Evolutionary conservation across 2,888 invertebrate species (phyloP).

Genomic region (Latheticus oryzae): DNA sequence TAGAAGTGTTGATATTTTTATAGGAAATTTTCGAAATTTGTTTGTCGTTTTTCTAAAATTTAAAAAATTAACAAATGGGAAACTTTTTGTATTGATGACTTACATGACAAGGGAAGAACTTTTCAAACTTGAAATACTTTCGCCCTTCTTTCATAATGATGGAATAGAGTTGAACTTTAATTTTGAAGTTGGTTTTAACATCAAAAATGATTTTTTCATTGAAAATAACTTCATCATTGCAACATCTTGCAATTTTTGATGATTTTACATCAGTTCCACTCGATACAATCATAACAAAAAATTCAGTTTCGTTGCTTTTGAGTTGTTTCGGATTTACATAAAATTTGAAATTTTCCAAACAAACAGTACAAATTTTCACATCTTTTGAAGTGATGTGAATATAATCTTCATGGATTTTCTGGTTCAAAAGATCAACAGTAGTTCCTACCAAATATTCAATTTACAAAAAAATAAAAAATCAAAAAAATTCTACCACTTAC

Average conservation of each 20-base stretch:
- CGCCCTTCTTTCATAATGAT: neutral
- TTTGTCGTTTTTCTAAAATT: conserved; percentile 3
- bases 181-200: conserved; percentile 5
- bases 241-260: conserved; percentile 15
- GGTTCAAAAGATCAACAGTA: conserved; percentile 6
- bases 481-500: conserved; percentile 46
- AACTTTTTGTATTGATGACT: neutral
- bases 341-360: conserved; percentile 9
- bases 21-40: conserved; percentile 25
- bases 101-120: neutral
- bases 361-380: conserved; percentile 7
- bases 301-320: conserved; percentile 9
- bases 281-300: conserved; percentile 13
- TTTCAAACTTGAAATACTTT: neutral
- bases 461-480: neutral
- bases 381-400: neutral
- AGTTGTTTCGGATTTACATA: neutral
- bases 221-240: conserved; percentile 3
- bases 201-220: conserved; percentile 6
- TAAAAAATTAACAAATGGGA: neutral
- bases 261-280: conserved; percentile 16
- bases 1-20: conserved; percentile 49
- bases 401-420: conserved; percentile 5
- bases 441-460: conserved; percentile 6
- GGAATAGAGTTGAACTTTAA: conserved; percentile 5